Evolutionary conservation across 2,113 vertebrate species (phyloP), one percentile per base, ranked within the genome.

Genomic region (Zapus hudsonius): DNA sequence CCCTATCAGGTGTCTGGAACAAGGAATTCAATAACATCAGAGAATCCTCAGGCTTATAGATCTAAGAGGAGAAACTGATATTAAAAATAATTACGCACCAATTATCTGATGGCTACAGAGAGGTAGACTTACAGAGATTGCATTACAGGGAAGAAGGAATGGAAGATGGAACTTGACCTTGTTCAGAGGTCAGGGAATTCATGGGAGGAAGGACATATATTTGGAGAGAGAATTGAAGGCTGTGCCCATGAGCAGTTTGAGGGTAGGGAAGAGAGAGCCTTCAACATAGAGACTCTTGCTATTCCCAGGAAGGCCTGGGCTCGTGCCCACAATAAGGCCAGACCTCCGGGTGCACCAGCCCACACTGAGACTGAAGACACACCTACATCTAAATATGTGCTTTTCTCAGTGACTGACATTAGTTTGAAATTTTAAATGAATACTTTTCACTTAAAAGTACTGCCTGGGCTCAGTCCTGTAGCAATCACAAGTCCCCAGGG

Each of bases 241-340:
- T 7, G 31, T 16, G 9, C 12, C 13, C 7, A 0, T 2, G 5
- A 5, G 0, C 23, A n/a, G 5, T 33, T 5, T 8, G 0, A 0
- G 2, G 29, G 1, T 0, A 0, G 57, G 9, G 72, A 29, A 15
- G 31, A 29, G 40, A 42, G 33, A 23, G 11, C 10, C 7, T 1
- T 9, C 20, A 40, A 4, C 1, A 57, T 0, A 8, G 3, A 0
- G 23, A 27, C 12, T 2, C 4, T 22, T 5, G 3, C 16, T 52
- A 25, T 3, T 4, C 7, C 27, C 22, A 9, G 16, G 66, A 70
- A 82, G 31, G 7, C 17, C 55, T 0, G 0, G 2, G 1, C 27
- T 0, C 1, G 0, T 0, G 31, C 22, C 5, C 0, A 0, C 1
- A 3, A 8, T 0, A 5, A 17, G 42, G 38, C 15, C 66, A 33